phyloP scores from a whole-genome alignment of 2,113 vertebrate species.

The Australoheros scitulus region DNA sequence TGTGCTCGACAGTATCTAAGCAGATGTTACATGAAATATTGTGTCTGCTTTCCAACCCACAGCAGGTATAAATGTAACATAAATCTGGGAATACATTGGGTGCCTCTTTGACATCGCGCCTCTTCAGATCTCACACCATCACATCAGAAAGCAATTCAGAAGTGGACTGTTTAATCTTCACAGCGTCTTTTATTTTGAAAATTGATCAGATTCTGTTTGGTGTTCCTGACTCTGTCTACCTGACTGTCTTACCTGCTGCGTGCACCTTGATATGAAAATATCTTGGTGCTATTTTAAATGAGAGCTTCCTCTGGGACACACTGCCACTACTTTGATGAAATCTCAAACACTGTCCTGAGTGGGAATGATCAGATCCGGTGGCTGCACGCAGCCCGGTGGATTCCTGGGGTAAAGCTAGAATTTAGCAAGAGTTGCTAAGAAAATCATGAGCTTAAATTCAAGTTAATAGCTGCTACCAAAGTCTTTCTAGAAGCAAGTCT shows the following conservation, averaged over 20 bases:
- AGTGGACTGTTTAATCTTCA: background rate
- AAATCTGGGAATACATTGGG: background rate
- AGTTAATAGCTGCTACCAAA: too few relatives aligned
- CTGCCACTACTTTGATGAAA: background rate
- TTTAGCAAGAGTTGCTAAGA: too few relatives aligned
- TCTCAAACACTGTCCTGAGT: too few relatives aligned
- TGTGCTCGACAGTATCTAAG: background rate
- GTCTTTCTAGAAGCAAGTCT: too few relatives aligned
- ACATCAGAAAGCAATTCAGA: background rate
- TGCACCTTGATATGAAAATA: background rate
- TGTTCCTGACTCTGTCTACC: background rate
- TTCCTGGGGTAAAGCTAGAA: too few relatives aligned
- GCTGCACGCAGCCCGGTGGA: background rate
- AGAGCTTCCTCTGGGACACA: background rate
- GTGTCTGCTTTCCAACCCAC: background rate
- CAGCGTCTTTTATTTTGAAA: background rate
- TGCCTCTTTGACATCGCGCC: background rate
- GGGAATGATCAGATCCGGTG: too few relatives aligned
- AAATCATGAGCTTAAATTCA: too few relatives aligned
- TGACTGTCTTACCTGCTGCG: background rate
- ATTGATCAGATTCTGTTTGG: background rate
- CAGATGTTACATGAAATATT: background rate
- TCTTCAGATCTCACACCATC: background rate
- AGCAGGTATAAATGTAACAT: background rate
- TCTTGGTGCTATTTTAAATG: background rate